phyloP scores from a whole-genome alignment of 2,113 vertebrate genomes.

The Quiscalus mexicanus region DNA sequence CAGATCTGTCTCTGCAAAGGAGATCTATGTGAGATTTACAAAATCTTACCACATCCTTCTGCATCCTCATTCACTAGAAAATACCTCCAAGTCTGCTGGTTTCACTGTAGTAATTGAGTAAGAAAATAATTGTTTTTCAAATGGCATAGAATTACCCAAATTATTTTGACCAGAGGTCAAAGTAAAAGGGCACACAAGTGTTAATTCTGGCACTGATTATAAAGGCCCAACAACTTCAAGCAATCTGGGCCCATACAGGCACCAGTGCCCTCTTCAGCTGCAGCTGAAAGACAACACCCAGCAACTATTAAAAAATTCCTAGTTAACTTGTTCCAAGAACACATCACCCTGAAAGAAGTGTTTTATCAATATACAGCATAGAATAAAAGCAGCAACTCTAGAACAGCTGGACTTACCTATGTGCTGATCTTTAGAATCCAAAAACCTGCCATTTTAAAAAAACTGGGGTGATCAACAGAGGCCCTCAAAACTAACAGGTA shows the following conservation, averaged over 20 bases:
- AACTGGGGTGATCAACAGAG: not conserved
- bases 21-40: not conserved
- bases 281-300: not conserved
- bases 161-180: not conserved
- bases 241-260: not conserved
- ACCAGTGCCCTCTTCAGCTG: not conserved
- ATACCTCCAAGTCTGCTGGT: not conserved
- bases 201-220: not conserved
- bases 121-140: not conserved
- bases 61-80: not conserved
- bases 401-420: not conserved
- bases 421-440: not conserved
- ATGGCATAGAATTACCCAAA: not conserved
- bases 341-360: not conserved
- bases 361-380: not conserved
- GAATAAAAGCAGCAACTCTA: not conserved
- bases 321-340: not conserved
- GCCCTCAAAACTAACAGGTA: not conserved
- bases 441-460: not conserved
- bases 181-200: not conserved
- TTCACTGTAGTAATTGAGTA: not conserved
- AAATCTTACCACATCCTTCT: not conserved
- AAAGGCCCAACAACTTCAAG: fast-evolving
- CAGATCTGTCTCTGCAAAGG: not conserved
- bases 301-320: not conserved